phyloP scores from a whole-genome alignment of 2,888 invertebrate genomes.

The Nemapogon koenigi region DNA sequence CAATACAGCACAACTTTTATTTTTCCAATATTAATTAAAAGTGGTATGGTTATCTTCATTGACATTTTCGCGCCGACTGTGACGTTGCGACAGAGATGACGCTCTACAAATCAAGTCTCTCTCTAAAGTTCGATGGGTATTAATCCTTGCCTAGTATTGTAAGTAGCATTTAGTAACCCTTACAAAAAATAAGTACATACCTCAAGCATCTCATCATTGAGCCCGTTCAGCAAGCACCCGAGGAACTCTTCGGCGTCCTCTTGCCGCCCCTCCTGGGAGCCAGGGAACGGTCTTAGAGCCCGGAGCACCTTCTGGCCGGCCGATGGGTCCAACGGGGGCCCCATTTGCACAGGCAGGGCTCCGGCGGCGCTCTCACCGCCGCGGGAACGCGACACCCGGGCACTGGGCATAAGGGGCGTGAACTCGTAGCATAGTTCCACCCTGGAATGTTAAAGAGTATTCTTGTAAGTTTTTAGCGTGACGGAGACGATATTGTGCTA shows the following conservation, averaged over 20 bases:
- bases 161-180: too few species aligned
- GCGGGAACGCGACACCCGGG: slow-evolving; percentile 45
- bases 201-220: slow-evolving; percentile 97
- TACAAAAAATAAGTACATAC: slow-evolving; percentile 40
- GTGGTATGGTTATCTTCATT: too few species aligned
- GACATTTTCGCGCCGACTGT: too few species aligned
- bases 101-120: too few species aligned
- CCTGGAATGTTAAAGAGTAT: slow-evolving; percentile 41
- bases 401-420: slow-evolving; percentile 67
- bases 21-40: too few species aligned
- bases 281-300: slow-evolving; percentile 70
- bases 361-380: slow-evolving; percentile 34
- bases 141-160: too few species aligned
- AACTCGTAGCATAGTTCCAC: slow-evolving; percentile 83
- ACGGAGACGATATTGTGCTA: too few species aligned
- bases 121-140: too few species aligned
- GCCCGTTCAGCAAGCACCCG: slow-evolving; percentile 88
- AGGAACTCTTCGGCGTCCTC: slow-evolving; percentile 98
- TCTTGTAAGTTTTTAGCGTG: neutral
- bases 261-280: slow-evolving; percentile 84
- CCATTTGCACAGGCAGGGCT: slow-evolving; percentile 66
- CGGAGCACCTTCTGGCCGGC: slow-evolving; percentile 86
- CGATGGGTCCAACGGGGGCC: slow-evolving; percentile 88
- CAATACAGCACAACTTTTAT: too few species aligned
- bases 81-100: too few species aligned